Percentiles rank a stretch among this genome's conserved stretches.
phyloP scores from a whole-genome alignment of 2,888 invertebrate genomes.

The Acronicta psi region DNA sequence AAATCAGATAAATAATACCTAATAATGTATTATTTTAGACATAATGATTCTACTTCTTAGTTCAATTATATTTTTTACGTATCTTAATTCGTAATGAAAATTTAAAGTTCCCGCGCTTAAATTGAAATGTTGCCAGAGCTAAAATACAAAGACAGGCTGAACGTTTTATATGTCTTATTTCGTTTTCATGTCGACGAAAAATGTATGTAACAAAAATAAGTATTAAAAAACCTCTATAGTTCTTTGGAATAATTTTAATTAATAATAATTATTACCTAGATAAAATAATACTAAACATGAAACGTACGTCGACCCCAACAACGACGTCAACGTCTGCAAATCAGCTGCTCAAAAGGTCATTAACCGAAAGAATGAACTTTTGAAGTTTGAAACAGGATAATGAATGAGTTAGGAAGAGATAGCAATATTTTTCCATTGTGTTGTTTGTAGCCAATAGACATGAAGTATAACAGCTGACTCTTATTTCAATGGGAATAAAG shows the following conservation, averaged over 20 bases:
- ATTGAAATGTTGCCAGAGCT: conserved; percentile 19
- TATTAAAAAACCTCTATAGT: no score
- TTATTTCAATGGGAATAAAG: conserved; percentile 15
- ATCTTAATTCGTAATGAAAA: neutral
- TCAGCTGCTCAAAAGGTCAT: conserved; percentile 66
- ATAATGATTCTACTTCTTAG: neutral
- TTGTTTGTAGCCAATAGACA: conserved; percentile 2
- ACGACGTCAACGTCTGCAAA: conserved; percentile 5
- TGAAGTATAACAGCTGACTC: conserved; percentile 29
- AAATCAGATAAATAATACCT: neutral
- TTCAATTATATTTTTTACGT: neutral
- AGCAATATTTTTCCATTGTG: conserved; percentile 37
- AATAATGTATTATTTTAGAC: neutral
- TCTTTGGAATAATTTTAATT: no score
- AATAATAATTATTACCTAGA: no score
- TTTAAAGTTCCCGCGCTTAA: conserved; percentile 42
- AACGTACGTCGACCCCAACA: neutral
- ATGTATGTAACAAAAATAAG: no score
- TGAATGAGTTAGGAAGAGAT: conserved; percentile 55
- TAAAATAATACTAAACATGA: neutral
- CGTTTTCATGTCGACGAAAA: no score
- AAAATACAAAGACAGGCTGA: neutral
- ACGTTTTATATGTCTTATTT: no score
- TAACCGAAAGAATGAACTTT: conserved; percentile 57
- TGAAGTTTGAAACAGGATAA: conserved; percentile 43